Evolutionary conservation across 2,888 invertebrate species (phyloP), one percentile per base, ranked within the genome.

Genomic region (Drosophila heteroneura): DNA sequence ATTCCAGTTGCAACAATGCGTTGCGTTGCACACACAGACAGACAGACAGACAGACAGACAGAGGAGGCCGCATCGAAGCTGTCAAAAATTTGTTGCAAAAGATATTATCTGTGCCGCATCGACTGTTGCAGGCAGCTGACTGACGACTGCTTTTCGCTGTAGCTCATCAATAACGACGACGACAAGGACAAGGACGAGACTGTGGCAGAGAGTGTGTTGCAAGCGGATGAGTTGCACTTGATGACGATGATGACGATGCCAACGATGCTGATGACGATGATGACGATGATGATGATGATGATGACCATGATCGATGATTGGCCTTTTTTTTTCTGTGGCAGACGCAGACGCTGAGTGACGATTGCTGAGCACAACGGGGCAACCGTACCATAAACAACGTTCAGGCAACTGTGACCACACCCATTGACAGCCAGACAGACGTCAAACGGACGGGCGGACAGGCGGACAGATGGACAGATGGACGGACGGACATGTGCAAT

Each of bases 221-320:
- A 44, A 28, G 57, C 14, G 51, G 51, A 63, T 39, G 68, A 62
- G 67, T 33, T 59, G 41, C 51, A 49, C 49, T 61, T 63, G 81
- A 81, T 73, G 63, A 41, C 52, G 63, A 26, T 59, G 68, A 47
- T 47, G 47, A 47, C 16, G 47, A 16, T 26, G 22, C 7, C 47
- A 22, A 79, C 81, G 86, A 84, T 82, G 78, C 69, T 87, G 91
- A 72, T 87, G 91, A 90, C 91, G 91, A 91, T 91, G 92, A 92
- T 92, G 28, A 28, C 91, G 92, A 92, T 92, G 92, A 92, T 92
- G 86, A 84, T 83, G 78, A 72, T 87, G 91, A 72, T 87, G 91
- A 89, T 91, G 91, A 91, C 92, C 92, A 91, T 91, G 92, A 92
- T 92, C 92, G 92, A 92, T 92, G 92, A 92, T 92, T 92, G 91